Conservation (phyloP, 1,140 invertebrate species). For the Asbolus verrucosus region DNA sequence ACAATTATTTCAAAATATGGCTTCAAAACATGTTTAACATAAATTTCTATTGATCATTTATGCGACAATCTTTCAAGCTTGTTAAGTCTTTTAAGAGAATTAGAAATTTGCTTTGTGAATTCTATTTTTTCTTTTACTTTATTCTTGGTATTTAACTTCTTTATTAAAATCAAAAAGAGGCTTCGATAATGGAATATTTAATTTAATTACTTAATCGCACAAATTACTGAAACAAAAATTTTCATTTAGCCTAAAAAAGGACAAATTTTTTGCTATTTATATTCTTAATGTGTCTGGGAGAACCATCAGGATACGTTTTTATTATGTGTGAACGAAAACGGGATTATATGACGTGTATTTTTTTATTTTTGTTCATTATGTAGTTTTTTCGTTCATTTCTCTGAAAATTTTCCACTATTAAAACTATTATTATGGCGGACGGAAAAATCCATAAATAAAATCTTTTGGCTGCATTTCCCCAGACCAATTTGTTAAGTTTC, state of each 20-base stretch:
- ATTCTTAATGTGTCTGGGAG: background rate
- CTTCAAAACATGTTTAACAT: constrained; percentile 2
- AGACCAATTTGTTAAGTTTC: background rate
- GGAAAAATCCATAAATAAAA: constrained; percentile 1
- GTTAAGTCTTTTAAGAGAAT: background rate
- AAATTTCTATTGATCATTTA: constrained; percentile 17
- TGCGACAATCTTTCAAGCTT: background rate
- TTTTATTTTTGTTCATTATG: background rate
- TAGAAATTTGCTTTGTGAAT: background rate
- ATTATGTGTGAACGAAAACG: too few species aligned
- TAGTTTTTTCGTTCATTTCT: constrained; percentile 5
- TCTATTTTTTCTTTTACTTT: background rate
- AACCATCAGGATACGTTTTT: too few species aligned
- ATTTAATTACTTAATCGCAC: constrained; percentile 25
- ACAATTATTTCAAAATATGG: constrained; percentile 24
- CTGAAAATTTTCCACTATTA: background rate
- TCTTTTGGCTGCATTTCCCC: background rate
- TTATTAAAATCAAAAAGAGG: constrained; percentile 14
- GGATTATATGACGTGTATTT: too few species aligned
- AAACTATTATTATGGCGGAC: too few species aligned
- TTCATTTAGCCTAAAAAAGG: too few species aligned
- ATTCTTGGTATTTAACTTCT: background rate
- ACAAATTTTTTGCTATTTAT: too few species aligned
- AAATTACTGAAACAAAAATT: constrained; percentile 12
- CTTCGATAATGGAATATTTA: constrained; percentile 33